A percentile compares a stretch with the other conserved stretches of the same genome.
phyloP scores from a whole-genome alignment of 2,888 invertebrate genomes.

The Phragmatobia fuliginosa region DNA sequence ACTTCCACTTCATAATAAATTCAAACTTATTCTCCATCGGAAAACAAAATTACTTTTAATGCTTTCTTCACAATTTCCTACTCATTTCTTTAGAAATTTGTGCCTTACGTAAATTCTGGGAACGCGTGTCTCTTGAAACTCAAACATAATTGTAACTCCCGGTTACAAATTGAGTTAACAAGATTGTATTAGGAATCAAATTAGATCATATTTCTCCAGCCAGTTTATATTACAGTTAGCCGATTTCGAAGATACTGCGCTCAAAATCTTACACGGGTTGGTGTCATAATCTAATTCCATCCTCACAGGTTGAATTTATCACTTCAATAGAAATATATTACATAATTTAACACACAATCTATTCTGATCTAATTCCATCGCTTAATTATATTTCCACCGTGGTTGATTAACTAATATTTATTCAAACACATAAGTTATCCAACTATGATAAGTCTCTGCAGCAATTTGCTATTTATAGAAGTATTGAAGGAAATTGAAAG shows the following conservation, averaged over 20 bases:
- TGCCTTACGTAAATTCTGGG: conserved; percentile 6
- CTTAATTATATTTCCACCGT: background rate
- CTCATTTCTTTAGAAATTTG: background rate
- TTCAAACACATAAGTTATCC: background rate
- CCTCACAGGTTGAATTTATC: background rate
- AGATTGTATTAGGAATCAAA: conserved; percentile 78
- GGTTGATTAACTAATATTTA: background rate
- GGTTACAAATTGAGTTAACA: conserved; percentile 80
- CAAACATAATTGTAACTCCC: conserved; percentile 56
- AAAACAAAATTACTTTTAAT: background rate
- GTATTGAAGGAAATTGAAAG: too few relatives aligned
- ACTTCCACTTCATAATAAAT: background rate
- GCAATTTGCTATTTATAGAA: too few relatives aligned
- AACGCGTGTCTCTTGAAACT: conserved; percentile 42
- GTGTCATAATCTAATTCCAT: conserved; percentile 3
- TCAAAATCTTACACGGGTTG: conserved; percentile 12
- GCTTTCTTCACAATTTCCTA: background rate
- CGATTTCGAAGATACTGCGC: conserved; percentile 43
- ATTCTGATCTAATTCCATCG: background rate
- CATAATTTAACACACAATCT: background rate
- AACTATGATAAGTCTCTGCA: background rate
- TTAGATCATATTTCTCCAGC: conserved; percentile 80
- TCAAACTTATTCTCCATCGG: background rate
- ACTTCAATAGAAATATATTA: background rate
- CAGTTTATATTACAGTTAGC: conserved; percentile 67